A percentile compares a stretch with the other conserved stretches of the same genome.
These are phyloP conservation scores for Lepidotrigona ventralis DNA, from an alignment of 1,140 invertebrate species.

Conservation along the genomic window DNA sequence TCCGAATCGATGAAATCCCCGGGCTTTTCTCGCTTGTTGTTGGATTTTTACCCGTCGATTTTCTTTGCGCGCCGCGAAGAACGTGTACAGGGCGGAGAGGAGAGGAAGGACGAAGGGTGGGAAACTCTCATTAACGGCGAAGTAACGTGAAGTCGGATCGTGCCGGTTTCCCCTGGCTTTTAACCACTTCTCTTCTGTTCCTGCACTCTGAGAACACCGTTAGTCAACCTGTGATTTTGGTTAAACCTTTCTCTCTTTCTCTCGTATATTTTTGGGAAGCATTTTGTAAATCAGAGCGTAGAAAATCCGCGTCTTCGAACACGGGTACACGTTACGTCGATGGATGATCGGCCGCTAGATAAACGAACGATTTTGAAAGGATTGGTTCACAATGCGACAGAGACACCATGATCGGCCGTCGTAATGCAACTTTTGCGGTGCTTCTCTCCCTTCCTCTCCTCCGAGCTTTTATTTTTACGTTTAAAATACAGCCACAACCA, in stretches of 20 bases:
- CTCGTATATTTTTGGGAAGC: background rate
- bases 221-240: background rate
- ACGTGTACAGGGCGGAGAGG: background rate
- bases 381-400: background rate
- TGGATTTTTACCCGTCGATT: background rate
- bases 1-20: background rate
- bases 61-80: background rate
- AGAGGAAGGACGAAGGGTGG: too few species aligned
- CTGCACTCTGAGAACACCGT: background rate
- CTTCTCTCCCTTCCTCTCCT: background rate
- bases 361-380: background rate
- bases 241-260: background rate
- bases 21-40: background rate
- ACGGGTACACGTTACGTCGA: background rate
- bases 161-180: background rate
- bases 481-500: slow-evolving; percentile 24
- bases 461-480: slow-evolving; percentile 3
- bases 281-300: background rate
- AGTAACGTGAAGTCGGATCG: background rate
- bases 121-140: background rate
- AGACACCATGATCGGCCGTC: background rate
- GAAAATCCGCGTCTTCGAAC: background rate
- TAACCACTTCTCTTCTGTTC: background rate
- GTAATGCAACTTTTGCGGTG: background rate
- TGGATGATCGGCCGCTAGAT: background rate